Evolutionary conservation across 2,797 vertebrate genomes (phyloP), one percentile per base, ranked within the genome.

Genomic region (Telmatherina bonti): DNA sequence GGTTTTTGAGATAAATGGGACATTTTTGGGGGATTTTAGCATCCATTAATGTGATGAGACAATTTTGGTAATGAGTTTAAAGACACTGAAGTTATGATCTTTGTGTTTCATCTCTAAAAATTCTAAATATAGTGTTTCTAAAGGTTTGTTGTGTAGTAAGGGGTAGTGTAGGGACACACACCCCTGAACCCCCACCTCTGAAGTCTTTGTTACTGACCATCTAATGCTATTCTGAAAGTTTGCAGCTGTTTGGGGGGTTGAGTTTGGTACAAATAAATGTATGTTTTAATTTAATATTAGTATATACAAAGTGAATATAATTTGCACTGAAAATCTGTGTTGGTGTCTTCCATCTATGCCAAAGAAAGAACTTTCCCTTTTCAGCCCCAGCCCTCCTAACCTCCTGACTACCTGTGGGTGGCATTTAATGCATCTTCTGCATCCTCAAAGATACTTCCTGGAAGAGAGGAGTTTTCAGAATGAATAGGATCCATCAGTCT

Each of bases 401-500:
- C 65, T 73, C 55, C 76, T 64, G 57, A 41, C 58, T 49, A 35
- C 27, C 12, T 5, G 53, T 38, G n/a, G 54, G 66, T 87, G 84
- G 59, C 79, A 78, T 91, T 88, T 85, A 86, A 85, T 81, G 67
- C 68, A 73, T 88, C 79, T 68, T 76, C 62, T 80, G 79, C 76
- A 74, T 81, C 76, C 80, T 88, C 77, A 88, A 89, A 90, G 78
- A 78, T 74, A 69, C 65, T 69, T 83, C 38, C 35, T 63, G 65
- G 74, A 84, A 85, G 77, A 87, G 85, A 86, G 66, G 15, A 69
- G 47, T 80, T 35, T 75, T 73, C 56, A 71, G 65, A 79, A 82
- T 85, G 73, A 81, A 85, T 78, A 53, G 71, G 36, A 81, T 79
- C 63, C 70, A 76, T 64, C 68, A 74, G 85, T 85, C 81, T 79